These are phyloP conservation scores for Gadus macrocephalus DNA, from an alignment of 2,113 vertebrate species.

Conservation along the genomic window DNA sequence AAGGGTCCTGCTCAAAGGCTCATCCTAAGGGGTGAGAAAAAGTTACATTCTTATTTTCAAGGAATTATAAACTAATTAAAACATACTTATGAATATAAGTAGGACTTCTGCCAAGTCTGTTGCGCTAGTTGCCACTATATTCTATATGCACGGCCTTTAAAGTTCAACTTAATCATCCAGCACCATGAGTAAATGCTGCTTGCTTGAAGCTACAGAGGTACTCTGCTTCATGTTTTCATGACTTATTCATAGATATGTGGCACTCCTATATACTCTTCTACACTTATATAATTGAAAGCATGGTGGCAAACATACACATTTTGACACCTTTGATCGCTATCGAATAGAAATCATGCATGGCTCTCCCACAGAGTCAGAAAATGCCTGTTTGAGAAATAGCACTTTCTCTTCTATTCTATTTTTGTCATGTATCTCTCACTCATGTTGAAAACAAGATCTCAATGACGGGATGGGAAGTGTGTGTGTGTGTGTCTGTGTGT, in stretches of 20 bases:
- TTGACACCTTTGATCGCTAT: constrained; percentile 14
- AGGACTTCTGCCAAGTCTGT: too few species aligned
- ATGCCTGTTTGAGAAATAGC: constrained; percentile 19
- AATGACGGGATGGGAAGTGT: constrained; percentile 14
- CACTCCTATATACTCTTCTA: background rate
- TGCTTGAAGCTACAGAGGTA: constrained; percentile 8
- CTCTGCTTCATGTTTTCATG: constrained; percentile 1
- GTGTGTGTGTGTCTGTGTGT: too few species aligned
- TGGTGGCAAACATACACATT: background rate
- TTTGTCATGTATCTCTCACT: constrained; percentile 17
- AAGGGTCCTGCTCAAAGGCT: too few species aligned
- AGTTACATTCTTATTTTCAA: too few species aligned
- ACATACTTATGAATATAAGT: too few species aligned
- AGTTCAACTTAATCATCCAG: too few species aligned
- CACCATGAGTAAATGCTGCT: constrained; percentile 1
- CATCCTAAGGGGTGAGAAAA: too few species aligned
- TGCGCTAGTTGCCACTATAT: too few species aligned
- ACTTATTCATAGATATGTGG: constrained; percentile 16
- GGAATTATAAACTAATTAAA: too few species aligned
- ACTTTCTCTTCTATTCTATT: constrained; percentile 26
- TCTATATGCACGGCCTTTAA: too few species aligned
- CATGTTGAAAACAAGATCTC: constrained; percentile 18
- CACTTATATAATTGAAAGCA: background rate
- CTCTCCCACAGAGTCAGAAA: background rate
- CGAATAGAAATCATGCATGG: constrained; percentile 14